phyloP scores from a whole-genome alignment of 2,113 vertebrate species.

The Mormoops blainvillei region DNA sequence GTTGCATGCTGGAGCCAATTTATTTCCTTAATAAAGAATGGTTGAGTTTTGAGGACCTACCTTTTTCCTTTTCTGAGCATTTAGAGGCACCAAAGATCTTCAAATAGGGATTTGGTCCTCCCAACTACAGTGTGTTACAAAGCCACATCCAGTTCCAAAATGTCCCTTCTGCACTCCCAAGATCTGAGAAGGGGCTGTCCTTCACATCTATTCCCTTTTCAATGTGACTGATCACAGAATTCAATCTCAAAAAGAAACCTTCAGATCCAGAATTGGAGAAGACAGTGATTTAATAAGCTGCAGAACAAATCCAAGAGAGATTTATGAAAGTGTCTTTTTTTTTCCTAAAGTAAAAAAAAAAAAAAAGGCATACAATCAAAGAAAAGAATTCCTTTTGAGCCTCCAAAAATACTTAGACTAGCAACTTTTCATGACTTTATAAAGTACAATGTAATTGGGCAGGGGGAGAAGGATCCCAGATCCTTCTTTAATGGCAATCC shows the following conservation, averaged over 20 bases:
- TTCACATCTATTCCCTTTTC: background rate
- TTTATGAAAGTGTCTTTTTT: conserved; percentile 38
- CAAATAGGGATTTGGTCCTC: background rate
- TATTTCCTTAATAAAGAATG: conserved; percentile 6
- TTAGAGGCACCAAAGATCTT: conserved; percentile 13
- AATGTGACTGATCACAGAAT: background rate
- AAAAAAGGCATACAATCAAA: conserved; percentile 35
- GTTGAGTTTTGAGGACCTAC: conserved; percentile 3
- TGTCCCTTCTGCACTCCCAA: background rate
- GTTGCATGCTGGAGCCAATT: background rate
- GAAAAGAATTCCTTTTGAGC: conserved; percentile 33
- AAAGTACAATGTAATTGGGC: background rate
- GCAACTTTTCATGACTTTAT: conserved; percentile 24
- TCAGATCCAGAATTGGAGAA: conserved; percentile 60
- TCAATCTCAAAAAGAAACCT: conserved; percentile 1
- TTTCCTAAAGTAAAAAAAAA: conserved; percentile 1
- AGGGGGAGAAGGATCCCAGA: background rate
- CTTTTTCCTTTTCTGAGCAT: background rate
- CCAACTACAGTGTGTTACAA: background rate
- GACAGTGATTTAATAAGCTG: conserved; percentile 51
- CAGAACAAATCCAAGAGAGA: conserved; percentile 47
- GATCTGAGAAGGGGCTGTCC: conserved; percentile 6
- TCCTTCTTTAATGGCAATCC: background rate
- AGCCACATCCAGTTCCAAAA: background rate
- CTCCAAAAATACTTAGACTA: conserved; percentile 15